These are phyloP conservation scores for Orientallactaga bullata DNA, from an alignment of 2,113 vertebrate species.

Conservation along the genomic window DNA sequence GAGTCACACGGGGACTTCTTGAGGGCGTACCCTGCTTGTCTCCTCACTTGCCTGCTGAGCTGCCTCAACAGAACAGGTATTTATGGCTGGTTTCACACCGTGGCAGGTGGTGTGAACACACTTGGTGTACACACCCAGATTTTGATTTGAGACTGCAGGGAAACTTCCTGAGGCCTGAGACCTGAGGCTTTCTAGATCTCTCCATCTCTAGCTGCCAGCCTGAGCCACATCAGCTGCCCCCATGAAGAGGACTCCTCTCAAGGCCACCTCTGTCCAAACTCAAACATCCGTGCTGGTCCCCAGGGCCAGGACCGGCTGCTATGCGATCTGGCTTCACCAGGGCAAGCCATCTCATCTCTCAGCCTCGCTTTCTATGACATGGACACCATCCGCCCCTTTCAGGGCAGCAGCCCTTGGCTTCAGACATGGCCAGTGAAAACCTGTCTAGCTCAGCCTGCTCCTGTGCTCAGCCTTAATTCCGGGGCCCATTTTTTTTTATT, in stretches of 20 bases:
- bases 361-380: background rate
- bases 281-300: background rate
- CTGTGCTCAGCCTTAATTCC: background rate
- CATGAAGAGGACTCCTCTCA: background rate
- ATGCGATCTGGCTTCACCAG: background rate
- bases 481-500: background rate
- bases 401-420: background rate
- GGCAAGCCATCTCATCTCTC: background rate
- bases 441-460: background rate
- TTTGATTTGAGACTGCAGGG: constrained; percentile 4
- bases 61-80: constrained; percentile 57
- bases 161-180: background rate
- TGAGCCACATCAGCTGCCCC: background rate
- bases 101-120: constrained; percentile 73
- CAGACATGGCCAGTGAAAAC: background rate
- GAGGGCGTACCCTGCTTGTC: constrained; percentile 31
- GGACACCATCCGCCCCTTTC: background rate
- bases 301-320: background rate
- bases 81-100: constrained; percentile 72
- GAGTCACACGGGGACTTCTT: constrained; percentile 62
- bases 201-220: background rate
- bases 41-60: constrained; percentile 50
- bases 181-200: constrained; percentile 5
- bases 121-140: background rate
- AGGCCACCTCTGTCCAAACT: background rate